phyloP scores from a whole-genome alignment of 2,113 vertebrate genomes.

The Mormyrus lacerda region DNA sequence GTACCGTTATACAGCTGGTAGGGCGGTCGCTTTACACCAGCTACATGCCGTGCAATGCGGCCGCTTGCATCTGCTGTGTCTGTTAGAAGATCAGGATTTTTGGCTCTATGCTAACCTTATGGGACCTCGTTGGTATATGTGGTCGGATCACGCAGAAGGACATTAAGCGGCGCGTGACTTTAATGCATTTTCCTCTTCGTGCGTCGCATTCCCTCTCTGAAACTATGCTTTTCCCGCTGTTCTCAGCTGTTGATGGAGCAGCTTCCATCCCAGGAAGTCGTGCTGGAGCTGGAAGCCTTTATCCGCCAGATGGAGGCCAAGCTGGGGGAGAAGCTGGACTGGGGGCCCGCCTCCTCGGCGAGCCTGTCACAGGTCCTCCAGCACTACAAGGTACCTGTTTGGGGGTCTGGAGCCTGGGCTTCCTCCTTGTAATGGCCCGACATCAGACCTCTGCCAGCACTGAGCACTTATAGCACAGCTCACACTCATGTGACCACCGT shows the following conservation, averaged over 20 bases:
- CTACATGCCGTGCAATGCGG: neutral
- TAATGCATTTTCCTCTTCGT: neutral
- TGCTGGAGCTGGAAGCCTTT: constrained; percentile 68
- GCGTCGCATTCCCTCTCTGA: neutral
- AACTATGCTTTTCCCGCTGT: neutral
- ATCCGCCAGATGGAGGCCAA: constrained; percentile 54
- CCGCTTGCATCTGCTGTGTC: neutral
- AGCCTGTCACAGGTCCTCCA: constrained; percentile 59
- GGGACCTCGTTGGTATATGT: neutral
- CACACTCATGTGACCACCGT: neutral
- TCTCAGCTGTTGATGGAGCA: constrained; percentile 72
- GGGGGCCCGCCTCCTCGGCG: constrained; percentile 7
- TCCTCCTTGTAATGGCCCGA: too few relatives aligned
- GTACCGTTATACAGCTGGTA: too few relatives aligned
- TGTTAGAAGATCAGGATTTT: neutral
- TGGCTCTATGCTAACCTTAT: neutral
- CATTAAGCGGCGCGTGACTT: neutral
- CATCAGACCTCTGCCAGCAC: neutral
- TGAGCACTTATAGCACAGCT: neutral
- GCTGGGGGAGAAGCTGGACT: constrained; percentile 29
- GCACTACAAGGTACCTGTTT: constrained; percentile 68
- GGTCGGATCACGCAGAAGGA: neutral
- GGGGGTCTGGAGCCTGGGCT: neutral
- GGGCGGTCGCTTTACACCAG: neutral
- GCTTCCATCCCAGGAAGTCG: constrained; percentile 67